These are phyloP conservation scores for Lepidocolaptes lacrymiger DNA, from an alignment of 2,797 vertebrate species.

Conservation along the genomic window DNA sequence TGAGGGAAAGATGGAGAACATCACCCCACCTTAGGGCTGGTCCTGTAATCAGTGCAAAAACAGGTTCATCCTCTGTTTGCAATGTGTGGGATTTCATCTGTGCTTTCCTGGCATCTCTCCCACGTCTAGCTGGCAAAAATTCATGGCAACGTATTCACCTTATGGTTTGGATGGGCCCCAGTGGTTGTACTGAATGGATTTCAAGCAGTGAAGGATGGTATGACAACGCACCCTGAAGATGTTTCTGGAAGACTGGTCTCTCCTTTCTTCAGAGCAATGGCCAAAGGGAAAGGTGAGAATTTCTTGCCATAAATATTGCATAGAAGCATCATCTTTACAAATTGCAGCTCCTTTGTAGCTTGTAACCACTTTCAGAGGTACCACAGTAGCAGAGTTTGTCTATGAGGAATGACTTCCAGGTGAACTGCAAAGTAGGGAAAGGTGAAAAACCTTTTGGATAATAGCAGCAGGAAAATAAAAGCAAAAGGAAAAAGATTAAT, in stretches of 20 bases:
- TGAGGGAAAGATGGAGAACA: not conserved
- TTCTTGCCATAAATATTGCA: not conserved
- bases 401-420: not conserved
- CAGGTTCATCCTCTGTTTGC: slow-evolving; percentile 14
- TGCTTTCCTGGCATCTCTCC: slow-evolving; percentile 33
- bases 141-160: slow-evolving; percentile 54
- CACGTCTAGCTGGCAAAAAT: slow-evolving; percentile 45
- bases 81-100: not conserved
- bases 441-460: not conserved
- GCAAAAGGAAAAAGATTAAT: not conserved
- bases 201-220: slow-evolving; percentile 59
- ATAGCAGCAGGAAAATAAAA: not conserved
- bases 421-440: not conserved
- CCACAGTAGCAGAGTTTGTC: not conserved
- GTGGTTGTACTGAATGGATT: slow-evolving; percentile 50
- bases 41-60: not conserved
- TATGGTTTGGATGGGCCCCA: slow-evolving; percentile 58
- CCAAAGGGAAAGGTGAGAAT: slow-evolving; percentile 60
- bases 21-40: not conserved
- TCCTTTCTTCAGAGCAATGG: slow-evolving; percentile 56
- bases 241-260: slow-evolving; percentile 56
- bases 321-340: not conserved
- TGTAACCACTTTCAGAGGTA: not conserved
- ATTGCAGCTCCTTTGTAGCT: not conserved
- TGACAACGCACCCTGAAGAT: slow-evolving; percentile 49